Evolutionary conservation across 2,797 vertebrate species (phyloP).

Genomic region (Furcifer pardalis): DNA sequence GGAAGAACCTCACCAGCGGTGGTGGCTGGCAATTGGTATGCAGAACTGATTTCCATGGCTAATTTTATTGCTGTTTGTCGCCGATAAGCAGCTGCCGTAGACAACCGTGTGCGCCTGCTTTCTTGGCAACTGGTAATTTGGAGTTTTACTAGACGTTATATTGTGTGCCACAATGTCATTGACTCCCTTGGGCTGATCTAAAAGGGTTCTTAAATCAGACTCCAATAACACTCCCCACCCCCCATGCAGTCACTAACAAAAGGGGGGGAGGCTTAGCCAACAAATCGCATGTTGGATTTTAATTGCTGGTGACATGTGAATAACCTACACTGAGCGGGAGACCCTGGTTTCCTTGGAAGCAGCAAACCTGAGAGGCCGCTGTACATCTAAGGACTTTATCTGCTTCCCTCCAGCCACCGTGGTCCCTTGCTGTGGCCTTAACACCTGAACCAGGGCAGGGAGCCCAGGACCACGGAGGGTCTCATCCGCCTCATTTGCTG

Average conservation of each 20-base stretch:
- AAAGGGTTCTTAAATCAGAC: constrained; percentile 51
- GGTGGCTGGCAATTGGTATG: accelerated
- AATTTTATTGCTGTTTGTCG: background rate
- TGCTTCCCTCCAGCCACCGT: too few relatives aligned
- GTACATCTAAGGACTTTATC: too few relatives aligned
- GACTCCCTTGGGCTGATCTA: constrained; percentile 47
- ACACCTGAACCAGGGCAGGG: too few relatives aligned
- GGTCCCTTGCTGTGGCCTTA: too few relatives aligned
- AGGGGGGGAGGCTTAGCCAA: constrained; percentile 48
- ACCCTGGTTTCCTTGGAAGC: constrained; percentile 20
- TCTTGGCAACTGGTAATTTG: constrained; percentile 29
- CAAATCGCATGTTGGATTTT: constrained; percentile 56
- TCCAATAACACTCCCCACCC: constrained; percentile 39
- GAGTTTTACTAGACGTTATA: constrained; percentile 21
- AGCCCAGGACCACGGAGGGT: too few relatives aligned
- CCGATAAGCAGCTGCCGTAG: background rate
- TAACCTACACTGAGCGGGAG: constrained; percentile 48
- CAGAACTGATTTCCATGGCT: constrained; percentile 15
- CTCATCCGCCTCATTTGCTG: too few relatives aligned
- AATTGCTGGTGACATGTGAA: constrained; percentile 56
- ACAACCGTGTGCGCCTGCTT: background rate
- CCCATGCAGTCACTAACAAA: background rate
- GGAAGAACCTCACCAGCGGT: background rate
- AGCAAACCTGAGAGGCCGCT: too few relatives aligned
- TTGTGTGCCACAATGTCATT: constrained; percentile 9